These are phyloP conservation scores for Plecturocebus donacophilus DNA, from an alignment of 2,113 vertebrate genomes.

Conservation along the genomic window DNA sequence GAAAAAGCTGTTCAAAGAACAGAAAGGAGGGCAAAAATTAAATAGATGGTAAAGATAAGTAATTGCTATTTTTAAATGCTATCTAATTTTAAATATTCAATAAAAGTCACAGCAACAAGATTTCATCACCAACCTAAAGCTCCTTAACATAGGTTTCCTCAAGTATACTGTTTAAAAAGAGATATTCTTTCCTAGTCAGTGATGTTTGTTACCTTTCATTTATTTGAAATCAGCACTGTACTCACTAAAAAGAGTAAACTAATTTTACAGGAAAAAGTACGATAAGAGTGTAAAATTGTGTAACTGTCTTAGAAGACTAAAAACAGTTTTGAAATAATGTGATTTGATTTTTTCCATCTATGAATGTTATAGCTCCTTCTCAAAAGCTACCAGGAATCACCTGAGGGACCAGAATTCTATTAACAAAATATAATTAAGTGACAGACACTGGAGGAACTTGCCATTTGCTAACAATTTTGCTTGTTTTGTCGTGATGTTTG, in stretches of 20 bases:
- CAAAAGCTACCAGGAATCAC: not conserved
- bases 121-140: not conserved
- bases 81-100: slow-evolving; percentile 16
- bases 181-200: not conserved
- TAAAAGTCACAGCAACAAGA: slow-evolving; percentile 18
- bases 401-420: slow-evolving; percentile 17
- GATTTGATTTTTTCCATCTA: not conserved
- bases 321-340: not conserved
- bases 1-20: not conserved
- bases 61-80: not conserved
- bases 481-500: slow-evolving; percentile 20
- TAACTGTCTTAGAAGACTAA: not conserved
- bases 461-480: not conserved
- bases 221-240: slow-evolving; percentile 3
- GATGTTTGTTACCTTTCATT: slow-evolving; percentile 18
- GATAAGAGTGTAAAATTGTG: not conserved
- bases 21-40: slow-evolving; percentile 1
- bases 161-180: not conserved
- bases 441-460: not conserved
- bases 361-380: not conserved
- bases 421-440: not conserved
- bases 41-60: not conserved
- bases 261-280: not conserved
- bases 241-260: not conserved
- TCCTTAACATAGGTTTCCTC: not conserved